Evolutionary conservation across 2,113 vertebrate genomes (phyloP).

Genomic region (Oxyruncus cristatus): DNA sequence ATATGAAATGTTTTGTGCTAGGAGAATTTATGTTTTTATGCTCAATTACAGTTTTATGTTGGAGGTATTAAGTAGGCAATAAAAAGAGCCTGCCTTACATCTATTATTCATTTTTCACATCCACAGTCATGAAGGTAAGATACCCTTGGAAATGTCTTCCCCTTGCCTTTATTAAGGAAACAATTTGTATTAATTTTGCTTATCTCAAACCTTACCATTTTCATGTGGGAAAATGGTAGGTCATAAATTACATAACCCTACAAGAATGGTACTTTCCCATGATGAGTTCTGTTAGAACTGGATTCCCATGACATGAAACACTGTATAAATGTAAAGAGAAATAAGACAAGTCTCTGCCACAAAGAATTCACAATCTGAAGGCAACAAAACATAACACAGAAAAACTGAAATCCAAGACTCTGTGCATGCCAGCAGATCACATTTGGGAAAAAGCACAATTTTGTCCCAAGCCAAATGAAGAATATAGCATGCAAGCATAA

Average conservation of each 20-base stretch:
- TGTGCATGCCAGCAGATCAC: background rate
- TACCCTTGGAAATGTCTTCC: background rate
- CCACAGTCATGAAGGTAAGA: background rate
- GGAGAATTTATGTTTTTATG: slow-evolving; percentile 47
- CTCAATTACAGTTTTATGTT: slow-evolving; percentile 67
- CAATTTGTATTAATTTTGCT: slow-evolving; percentile 27
- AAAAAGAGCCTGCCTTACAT: slow-evolving; percentile 16
- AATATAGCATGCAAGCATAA: background rate
- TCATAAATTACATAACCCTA: background rate
- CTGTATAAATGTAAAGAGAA: background rate
- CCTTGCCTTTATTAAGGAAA: slow-evolving; percentile 13
- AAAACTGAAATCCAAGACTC: background rate
- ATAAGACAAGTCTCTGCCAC: background rate
- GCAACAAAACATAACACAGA: background rate
- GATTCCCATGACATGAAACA: background rate
- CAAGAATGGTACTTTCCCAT: background rate
- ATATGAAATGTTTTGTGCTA: slow-evolving; percentile 51
- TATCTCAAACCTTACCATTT: background rate
- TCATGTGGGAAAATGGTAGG: background rate
- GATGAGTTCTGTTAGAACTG: background rate
- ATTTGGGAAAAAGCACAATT: background rate
- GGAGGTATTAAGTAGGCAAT: slow-evolving; percentile 28
- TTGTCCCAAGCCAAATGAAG: background rate
- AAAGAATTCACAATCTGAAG: background rate
- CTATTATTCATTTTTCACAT: slow-evolving; percentile 35